Conservation (phyloP, 2,888 invertebrate species). For the Phortica okadai region DNA sequence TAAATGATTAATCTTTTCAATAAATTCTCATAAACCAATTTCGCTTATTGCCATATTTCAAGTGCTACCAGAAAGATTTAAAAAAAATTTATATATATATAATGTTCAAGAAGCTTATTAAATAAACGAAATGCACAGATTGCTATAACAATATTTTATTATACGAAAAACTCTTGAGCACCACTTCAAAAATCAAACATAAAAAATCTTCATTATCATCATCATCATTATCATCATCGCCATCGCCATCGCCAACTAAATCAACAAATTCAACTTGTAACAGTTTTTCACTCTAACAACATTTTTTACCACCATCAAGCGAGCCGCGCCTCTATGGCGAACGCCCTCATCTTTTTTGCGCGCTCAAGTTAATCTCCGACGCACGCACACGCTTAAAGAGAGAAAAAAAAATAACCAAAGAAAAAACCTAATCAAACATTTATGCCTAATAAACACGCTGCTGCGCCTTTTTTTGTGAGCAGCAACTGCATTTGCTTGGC, state of each 20-base stretch:
- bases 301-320: constrained; percentile 52
- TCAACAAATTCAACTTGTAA: constrained; percentile 54
- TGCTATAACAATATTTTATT: constrained; percentile 28
- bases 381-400: constrained; percentile 53
- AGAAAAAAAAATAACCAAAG: constrained; percentile 31
- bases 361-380: constrained; percentile 28
- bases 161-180: not conserved
- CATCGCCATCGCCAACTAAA: constrained; percentile 40
- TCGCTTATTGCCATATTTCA: not conserved
- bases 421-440: constrained; percentile 61
- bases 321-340: constrained; percentile 39
- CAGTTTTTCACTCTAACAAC: constrained; percentile 43
- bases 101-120: not conserved
- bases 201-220: constrained; percentile 14
- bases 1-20: too few species aligned
- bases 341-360: constrained; percentile 1
- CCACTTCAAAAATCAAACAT: constrained; percentile 25
- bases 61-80: not conserved
- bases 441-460: constrained; percentile 60
- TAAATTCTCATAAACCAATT: not conserved
- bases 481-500: constrained; percentile 1
- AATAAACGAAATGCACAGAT: constrained; percentile 2
- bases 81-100: not conserved
- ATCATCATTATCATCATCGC: not conserved
- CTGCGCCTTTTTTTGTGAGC: constrained; percentile 18